Conservation (phyloP, 2,888 invertebrate genomes). For the Cryptosula pallasiana region DNA sequence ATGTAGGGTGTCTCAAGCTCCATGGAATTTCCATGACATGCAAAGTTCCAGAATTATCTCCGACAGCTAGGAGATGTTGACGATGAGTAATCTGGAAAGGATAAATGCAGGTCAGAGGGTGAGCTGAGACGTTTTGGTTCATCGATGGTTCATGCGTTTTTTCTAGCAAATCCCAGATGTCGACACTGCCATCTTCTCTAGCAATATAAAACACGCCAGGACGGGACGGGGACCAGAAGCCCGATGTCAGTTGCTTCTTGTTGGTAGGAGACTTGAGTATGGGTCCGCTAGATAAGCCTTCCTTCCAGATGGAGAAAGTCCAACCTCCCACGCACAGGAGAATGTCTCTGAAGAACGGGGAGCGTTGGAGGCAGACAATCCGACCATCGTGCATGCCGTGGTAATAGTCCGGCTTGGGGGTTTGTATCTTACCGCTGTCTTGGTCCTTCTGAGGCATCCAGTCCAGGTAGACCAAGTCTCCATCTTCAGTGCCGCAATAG, state of each 20-base stretch:
- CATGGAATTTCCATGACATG: conserved; percentile 53
- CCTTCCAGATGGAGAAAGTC: conserved; percentile 70
- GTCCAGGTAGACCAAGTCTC: conserved; percentile 53
- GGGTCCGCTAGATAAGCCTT: conserved; percentile 57
- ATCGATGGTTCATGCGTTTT: conserved; percentile 67
- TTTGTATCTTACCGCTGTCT: conserved; percentile 52
- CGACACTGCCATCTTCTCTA: conserved; percentile 69
- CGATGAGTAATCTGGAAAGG: conserved; percentile 46
- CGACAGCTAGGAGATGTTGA: conserved; percentile 51
- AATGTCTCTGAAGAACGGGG: conserved; percentile 62
- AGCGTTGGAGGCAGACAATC: conserved; percentile 51
- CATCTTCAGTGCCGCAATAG: conserved; percentile 54
- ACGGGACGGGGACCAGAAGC: conserved; percentile 71
- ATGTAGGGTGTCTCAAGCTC: conserved; percentile 46
- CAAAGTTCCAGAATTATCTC: conserved; percentile 50
- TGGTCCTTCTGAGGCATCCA: conserved; percentile 55
- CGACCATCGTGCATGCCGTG: conserved; percentile 50
- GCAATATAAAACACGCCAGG: conserved; percentile 68
- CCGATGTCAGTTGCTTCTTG: conserved; percentile 39
- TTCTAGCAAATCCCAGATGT: conserved; percentile 73
- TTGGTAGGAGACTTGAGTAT: conserved; percentile 41
- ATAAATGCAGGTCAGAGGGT: conserved; percentile 44
- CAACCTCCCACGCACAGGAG: conserved; percentile 70
- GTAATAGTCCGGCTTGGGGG: conserved; percentile 52
- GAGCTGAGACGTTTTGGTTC: conserved; percentile 62